These are phyloP conservation scores for Stichopus chloronotus DNA, from an alignment of 35 echinoderm and acorn worm genomes.

Conservation along the genomic window DNA sequence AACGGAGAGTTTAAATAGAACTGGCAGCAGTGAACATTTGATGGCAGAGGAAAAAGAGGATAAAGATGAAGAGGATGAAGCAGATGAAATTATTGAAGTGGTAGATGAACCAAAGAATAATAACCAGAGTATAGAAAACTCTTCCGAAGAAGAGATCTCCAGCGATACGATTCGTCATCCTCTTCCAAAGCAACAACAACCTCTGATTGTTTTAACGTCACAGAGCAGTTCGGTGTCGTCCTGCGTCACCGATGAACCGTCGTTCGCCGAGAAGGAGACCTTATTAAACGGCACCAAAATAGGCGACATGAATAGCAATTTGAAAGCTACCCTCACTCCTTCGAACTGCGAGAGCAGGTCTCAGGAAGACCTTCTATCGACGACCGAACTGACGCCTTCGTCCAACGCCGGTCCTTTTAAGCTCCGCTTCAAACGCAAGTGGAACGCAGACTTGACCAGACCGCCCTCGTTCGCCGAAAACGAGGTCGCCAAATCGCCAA, in stretches of 20 bases:
- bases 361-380: constrained; percentile 58
- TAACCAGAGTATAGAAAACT: constrained; percentile 3
- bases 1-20: not conserved
- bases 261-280: constrained; percentile 21
- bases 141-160: constrained; percentile 24
- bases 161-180: not conserved
- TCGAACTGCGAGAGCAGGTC: constrained; percentile 64
- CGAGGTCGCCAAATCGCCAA: constrained; percentile 93
- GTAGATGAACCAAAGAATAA: constrained; percentile 25
- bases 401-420: constrained; percentile 81
- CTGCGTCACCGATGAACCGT: constrained; percentile 11
- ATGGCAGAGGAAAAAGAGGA: not conserved
- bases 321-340: constrained; percentile 56
- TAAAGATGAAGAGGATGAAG: not conserved
- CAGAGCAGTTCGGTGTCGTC: constrained; percentile 38
- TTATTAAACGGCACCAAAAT: constrained; percentile 57
- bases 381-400: not conserved
- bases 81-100: constrained; percentile 27
- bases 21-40: not conserved
- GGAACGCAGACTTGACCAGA: constrained; percentile 79
- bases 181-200: not conserved
- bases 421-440: constrained; percentile 95
- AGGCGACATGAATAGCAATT: constrained; percentile 50
- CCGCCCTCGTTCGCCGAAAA: constrained; percentile 83
- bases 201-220: constrained; percentile 46